Conservation (phyloP, 2,797 vertebrate species). For the Furcifer pardalis region DNA sequence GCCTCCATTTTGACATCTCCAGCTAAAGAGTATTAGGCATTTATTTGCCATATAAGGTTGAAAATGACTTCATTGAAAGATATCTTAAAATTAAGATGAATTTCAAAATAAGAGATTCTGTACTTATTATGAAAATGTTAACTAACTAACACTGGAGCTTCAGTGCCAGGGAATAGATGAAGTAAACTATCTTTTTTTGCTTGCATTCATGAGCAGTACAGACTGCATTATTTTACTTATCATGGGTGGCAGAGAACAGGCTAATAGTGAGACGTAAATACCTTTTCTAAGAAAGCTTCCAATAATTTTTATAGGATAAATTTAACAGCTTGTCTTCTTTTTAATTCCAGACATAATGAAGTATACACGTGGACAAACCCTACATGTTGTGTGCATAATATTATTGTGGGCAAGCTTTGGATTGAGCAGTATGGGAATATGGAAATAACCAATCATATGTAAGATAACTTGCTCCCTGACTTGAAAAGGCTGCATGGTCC, state of each 20-base stretch:
- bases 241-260: neutral
- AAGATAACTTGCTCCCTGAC: constrained; percentile 58
- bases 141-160: neutral
- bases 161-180: constrained; percentile 17
- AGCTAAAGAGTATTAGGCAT: neutral
- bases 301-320: neutral
- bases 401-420: constrained; percentile 98
- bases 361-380: constrained; percentile 98
- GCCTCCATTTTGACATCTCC: neutral
- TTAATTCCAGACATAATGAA: constrained; percentile 85
- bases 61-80: neutral
- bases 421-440: constrained; percentile 97
- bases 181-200: neutral
- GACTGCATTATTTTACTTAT: neutral
- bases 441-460: constrained; percentile 98
- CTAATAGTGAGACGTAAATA: neutral
- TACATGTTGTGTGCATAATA: constrained; percentile 96
- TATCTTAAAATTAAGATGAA: neutral
- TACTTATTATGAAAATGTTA: neutral
- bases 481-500: neutral
- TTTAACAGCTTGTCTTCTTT: neutral
- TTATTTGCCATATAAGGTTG: neutral
- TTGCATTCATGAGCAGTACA: neutral
- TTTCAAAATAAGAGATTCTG: neutral
- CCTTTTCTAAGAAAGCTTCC: neutral